Percentiles rank a stretch among this genome's conserved stretches.
These are phyloP conservation scores for Tromatobia lineatoria DNA, from an alignment of 2,888 invertebrate genomes.

Conservation along the genomic window DNA sequence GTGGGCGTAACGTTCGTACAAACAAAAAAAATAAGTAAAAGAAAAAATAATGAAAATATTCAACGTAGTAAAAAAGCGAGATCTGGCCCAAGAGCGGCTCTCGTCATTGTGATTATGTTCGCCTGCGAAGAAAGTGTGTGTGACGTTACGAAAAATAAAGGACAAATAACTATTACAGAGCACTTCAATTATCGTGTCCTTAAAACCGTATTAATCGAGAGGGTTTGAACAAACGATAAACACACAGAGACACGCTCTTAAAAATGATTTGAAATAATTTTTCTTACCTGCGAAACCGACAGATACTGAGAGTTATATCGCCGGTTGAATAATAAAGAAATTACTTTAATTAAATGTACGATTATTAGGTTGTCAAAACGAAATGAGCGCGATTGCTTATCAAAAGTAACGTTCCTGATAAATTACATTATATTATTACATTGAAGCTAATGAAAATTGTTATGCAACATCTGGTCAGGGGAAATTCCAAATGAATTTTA, in stretches of 20 bases:
- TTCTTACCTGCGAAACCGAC: slow-evolving; percentile 45
- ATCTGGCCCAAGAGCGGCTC: neutral
- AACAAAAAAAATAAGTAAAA: slow-evolving; percentile 34
- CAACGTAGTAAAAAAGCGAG: slow-evolving; percentile 39
- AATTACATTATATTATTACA: slow-evolving; percentile 53
- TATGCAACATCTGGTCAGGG: slow-evolving; percentile 34
- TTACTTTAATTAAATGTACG: slow-evolving; percentile 31
- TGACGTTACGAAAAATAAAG: slow-evolving; percentile 3
- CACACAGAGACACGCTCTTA: slow-evolving; percentile 13
- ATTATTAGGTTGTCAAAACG: slow-evolving; percentile 48
- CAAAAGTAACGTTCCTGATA: slow-evolving; percentile 33
- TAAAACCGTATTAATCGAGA: slow-evolving; percentile 23
- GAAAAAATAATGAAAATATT: slow-evolving; percentile 43
- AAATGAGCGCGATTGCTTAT: slow-evolving; percentile 44
- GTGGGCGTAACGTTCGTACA: slow-evolving; percentile 49
- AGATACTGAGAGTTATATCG: slow-evolving; percentile 49
- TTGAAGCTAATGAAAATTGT: slow-evolving; percentile 38
- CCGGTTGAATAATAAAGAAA: slow-evolving; percentile 31
- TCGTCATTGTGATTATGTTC: slow-evolving; percentile 51
- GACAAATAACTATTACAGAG: slow-evolving; percentile 7
- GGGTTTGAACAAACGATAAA: neutral
- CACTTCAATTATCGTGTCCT: slow-evolving; percentile 29
- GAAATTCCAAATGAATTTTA: slow-evolving; percentile 21
- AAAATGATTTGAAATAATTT: slow-evolving; percentile 36
- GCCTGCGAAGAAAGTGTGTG: slow-evolving; percentile 45